A percentile compares a stretch with the other conserved stretches of the same genome.
Conservation (phyloP, 2,888 invertebrate genomes). For the Glyphotaelius pellucidus region DNA sequence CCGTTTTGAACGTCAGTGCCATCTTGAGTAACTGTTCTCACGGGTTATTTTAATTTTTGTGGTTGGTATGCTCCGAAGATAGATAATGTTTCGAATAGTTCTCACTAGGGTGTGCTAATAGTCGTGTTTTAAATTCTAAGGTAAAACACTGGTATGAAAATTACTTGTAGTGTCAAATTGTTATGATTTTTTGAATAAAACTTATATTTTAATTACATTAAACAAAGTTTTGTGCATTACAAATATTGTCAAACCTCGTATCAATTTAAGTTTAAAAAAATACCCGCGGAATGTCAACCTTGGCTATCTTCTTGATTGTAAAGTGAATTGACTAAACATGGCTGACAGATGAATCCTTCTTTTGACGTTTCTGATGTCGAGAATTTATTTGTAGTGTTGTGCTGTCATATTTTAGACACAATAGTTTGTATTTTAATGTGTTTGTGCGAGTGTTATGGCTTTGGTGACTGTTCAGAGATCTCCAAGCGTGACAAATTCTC, state of each 20-base stretch:
- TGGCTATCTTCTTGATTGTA: slow-evolving; percentile 53
- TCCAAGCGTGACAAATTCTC: slow-evolving; percentile 83
- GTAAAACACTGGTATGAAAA: slow-evolving; percentile 20
- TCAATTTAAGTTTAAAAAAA: slow-evolving; percentile 6
- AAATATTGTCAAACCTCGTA: not conserved
- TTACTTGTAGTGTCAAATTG: slow-evolving; percentile 32
- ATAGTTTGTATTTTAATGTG: slow-evolving; percentile 57
- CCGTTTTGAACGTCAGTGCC: not conserved
- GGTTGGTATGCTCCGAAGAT: slow-evolving; percentile 12
- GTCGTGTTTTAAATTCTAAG: slow-evolving; percentile 21
- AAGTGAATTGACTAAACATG: slow-evolving; percentile 63
- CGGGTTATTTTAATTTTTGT: not conserved
- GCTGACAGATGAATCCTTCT: slow-evolving; percentile 62
- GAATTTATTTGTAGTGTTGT: slow-evolving; percentile 51
- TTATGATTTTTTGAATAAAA: slow-evolving; percentile 32
- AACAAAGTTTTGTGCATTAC: not conserved
- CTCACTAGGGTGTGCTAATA: slow-evolving; percentile 42
- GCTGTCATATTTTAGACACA: slow-evolving; percentile 53
- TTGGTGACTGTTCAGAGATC: slow-evolving; percentile 85
- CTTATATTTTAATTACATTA: not conserved
- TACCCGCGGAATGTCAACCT: slow-evolving; percentile 49
- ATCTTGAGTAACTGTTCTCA: not conserved
- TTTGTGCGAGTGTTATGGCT: slow-evolving; percentile 75
- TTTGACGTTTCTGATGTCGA: slow-evolving; percentile 61
- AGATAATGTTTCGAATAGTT: slow-evolving; percentile 24